Percentiles rank a stretch among this genome's conserved stretches.
phyloP scores from a whole-genome alignment of 2,113 vertebrate species.

The Nycticorax nycticorax region DNA sequence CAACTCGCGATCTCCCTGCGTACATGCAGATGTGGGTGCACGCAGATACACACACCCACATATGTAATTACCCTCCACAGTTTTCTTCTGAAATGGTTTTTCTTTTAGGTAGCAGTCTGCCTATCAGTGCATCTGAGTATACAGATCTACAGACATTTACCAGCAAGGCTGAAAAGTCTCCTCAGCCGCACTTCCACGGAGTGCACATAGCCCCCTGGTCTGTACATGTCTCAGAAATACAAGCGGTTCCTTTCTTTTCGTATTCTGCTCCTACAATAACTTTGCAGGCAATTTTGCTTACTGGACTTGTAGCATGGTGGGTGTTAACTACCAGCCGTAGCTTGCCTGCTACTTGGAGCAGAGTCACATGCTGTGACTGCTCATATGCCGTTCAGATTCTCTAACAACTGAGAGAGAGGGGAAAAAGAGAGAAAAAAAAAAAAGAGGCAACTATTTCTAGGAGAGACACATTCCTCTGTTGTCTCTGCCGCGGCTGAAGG shows the following conservation, averaged over 20 bases:
- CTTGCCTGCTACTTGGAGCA: neutral
- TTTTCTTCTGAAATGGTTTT: neutral
- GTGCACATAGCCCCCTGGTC: rapidly evolving
- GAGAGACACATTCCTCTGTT: neutral
- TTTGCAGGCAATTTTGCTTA: neutral
- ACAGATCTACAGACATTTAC: neutral
- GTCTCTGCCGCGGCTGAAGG: neutral
- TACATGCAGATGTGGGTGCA: neutral
- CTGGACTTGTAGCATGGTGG: neutral
- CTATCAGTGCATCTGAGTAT: neutral
- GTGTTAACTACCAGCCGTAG: conserved; percentile 28
- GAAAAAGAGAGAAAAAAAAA: neutral
- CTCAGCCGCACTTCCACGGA: neutral
- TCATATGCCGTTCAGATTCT: neutral
- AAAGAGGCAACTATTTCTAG: neutral
- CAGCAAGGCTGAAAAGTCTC: neutral
- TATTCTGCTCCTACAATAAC: neutral
- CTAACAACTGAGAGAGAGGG: neutral
- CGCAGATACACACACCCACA: rapidly evolving
- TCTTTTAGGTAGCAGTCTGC: neutral
- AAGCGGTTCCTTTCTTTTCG: neutral
- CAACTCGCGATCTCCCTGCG: neutral
- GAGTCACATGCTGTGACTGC: conserved; percentile 43
- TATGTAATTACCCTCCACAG: neutral
- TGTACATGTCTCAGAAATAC: neutral